Percentiles rank a stretch among this genome's conserved stretches.
These are phyloP conservation scores for Sebastes jordani DNA, from an alignment of 2,797 vertebrate genomes.

Conservation along the genomic window DNA sequence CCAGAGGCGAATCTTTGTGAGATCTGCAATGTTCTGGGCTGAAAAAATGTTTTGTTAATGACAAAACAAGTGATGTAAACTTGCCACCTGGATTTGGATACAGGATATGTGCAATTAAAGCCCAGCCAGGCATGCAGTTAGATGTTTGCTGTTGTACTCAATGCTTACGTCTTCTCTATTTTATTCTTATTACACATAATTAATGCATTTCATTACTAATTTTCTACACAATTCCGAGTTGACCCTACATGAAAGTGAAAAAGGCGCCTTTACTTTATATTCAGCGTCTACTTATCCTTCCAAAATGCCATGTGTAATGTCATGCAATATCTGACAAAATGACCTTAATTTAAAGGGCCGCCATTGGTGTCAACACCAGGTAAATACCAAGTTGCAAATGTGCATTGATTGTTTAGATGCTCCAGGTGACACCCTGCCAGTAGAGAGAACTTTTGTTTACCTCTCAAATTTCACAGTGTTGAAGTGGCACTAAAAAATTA, in stretches of 20 bases:
- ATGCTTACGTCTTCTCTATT: not conserved
- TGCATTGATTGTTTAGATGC: constrained; percentile 89
- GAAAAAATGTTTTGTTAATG: constrained; percentile 78
- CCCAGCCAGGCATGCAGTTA: not conserved
- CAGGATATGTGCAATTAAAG: constrained; percentile 57
- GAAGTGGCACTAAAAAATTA: constrained; percentile 77
- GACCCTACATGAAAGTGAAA: constrained; percentile 19
- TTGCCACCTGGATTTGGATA: constrained; percentile 59
- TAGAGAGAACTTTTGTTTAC: constrained; percentile 85
- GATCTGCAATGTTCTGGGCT: constrained; percentile 72
- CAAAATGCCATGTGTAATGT: constrained; percentile 81
- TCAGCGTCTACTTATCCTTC: constrained; percentile 69
- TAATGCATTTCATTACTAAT: not conserved
- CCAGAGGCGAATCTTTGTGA: constrained; percentile 77
- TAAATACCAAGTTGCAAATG: constrained; percentile 91
- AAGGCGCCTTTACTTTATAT: constrained; percentile 67
- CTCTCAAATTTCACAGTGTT: constrained; percentile 86
- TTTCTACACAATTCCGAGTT: not conserved
- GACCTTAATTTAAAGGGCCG: constrained; percentile 85
- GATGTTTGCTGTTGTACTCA: constrained; percentile 7
- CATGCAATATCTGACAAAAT: constrained; percentile 84
- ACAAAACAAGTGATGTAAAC: constrained; percentile 77
- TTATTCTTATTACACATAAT: not conserved
- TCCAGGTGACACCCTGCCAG: constrained; percentile 81
- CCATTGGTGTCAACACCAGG: constrained; percentile 84